phyloP scores from a whole-genome alignment of 2,888 invertebrate species.

The Margaritifera margaritifera region DNA sequence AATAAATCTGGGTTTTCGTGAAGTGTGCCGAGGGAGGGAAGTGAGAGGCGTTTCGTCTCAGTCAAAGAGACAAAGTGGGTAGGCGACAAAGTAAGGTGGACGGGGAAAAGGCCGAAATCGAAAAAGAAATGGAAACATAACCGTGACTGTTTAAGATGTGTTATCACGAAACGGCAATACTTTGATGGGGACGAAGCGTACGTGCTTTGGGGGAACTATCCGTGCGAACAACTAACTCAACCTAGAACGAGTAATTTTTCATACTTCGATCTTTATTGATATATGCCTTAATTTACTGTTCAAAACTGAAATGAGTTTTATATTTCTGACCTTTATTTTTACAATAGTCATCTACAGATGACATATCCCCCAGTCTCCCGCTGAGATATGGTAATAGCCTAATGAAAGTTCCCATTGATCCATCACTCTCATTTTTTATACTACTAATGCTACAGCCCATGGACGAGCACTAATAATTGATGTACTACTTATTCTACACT shows the following conservation, averaged over 20 bases:
- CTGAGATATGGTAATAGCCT: no score
- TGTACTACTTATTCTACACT: no score
- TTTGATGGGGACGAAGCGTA: conserved; percentile 54
- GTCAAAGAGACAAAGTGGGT: no score
- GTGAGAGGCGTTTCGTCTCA: conserved; percentile 1
- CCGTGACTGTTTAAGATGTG: conserved; percentile 58
- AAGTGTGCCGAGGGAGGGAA: conserved; percentile 21
- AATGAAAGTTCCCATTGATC: no score
- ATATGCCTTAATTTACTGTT: no score
- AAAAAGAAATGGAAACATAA: conserved; percentile 55
- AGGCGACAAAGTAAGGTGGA: neutral
- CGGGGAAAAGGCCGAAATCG: conserved; percentile 20
- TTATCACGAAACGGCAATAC: conserved; percentile 55
- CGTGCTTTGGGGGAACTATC: conserved; percentile 56
- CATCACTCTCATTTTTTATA: no score
- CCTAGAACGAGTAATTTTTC: conserved; percentile 33
- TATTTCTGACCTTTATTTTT: no score
- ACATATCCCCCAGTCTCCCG: no score
- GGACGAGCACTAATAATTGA: no score
- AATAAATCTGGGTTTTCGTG: conserved; percentile 18
- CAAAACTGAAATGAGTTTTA: no score
- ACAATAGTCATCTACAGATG: no score
- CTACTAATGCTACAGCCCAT: no score
- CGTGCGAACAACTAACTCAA: conserved; percentile 47
- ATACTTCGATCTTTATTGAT: neutral